Conservation (phyloP, 1,140 invertebrate genomes). For the Meloidogyne hapla region DNA sequence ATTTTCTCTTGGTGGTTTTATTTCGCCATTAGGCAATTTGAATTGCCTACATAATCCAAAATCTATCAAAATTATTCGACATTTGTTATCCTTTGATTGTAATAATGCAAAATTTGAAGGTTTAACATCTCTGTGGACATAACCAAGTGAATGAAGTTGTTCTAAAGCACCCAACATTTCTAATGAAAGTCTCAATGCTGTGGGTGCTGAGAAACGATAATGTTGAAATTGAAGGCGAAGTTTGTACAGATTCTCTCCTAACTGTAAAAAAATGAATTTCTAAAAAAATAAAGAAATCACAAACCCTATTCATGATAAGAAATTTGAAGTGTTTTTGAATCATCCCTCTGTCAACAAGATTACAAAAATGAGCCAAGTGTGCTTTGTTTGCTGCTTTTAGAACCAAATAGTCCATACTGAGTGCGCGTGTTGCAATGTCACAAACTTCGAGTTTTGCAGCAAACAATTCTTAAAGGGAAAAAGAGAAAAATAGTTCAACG, state of each 20-base stretch:
- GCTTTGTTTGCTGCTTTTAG: slow-evolving; percentile 50
- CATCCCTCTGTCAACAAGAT: slow-evolving; percentile 59
- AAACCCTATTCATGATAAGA: slow-evolving; percentile 59
- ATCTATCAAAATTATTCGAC: slow-evolving; percentile 50
- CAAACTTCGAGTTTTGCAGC: slow-evolving; percentile 61
- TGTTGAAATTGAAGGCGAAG: slow-evolving; percentile 58
- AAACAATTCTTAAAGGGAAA: slow-evolving; percentile 37
- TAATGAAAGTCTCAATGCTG: slow-evolving; percentile 49
- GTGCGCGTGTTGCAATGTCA: slow-evolving; percentile 48
- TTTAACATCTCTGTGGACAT: slow-evolving; percentile 59
- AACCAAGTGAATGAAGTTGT: slow-evolving; percentile 55
- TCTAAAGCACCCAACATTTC: slow-evolving; percentile 55
- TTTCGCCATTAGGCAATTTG: slow-evolving; percentile 48
- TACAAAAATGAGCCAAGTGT: slow-evolving; percentile 42
- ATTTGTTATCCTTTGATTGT: slow-evolving; percentile 17
- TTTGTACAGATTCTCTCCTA: slow-evolving; percentile 58
- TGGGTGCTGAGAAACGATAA: slow-evolving; percentile 59
- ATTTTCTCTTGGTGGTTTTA: slow-evolving; percentile 55
- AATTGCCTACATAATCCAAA: slow-evolving; percentile 60
- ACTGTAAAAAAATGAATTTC: slow-evolving; percentile 36
- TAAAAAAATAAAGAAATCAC: neutral
- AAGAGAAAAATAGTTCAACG: neutral
- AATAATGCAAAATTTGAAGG: slow-evolving; percentile 57
- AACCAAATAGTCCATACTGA: slow-evolving; percentile 61
- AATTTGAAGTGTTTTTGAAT: slow-evolving; percentile 64